phyloP scores from a whole-genome alignment of 2,113 vertebrate species.

The Pipra filicauda region DNA sequence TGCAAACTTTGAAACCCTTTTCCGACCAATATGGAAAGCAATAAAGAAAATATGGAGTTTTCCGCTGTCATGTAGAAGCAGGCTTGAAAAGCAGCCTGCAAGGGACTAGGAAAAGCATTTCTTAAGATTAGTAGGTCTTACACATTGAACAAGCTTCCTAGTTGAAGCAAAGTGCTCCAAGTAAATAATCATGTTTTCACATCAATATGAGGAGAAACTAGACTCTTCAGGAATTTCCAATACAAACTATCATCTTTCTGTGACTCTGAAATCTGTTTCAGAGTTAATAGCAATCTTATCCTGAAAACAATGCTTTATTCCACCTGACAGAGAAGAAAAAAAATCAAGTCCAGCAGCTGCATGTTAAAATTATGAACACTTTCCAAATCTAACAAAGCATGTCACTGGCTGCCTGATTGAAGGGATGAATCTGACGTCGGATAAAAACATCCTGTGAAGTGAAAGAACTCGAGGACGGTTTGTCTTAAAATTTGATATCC shows the following conservation, averaged over 20 bases:
- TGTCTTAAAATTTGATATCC: background rate
- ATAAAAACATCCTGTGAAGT: background rate
- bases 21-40: background rate
- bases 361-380: background rate
- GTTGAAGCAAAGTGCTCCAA: background rate
- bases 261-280: background rate
- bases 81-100: background rate
- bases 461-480: background rate
- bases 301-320: background rate
- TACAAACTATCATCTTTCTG: background rate
- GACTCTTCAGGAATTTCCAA: background rate
- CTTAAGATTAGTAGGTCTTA: background rate
- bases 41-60: background rate
- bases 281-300: background rate
- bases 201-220: background rate
- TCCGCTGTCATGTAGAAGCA: background rate
- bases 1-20: background rate
- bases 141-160: background rate
- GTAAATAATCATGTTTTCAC: background rate
- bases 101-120: background rate
- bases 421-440: background rate
- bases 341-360: background rate
- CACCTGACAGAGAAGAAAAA: background rate
- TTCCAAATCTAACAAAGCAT: background rate
- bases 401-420: background rate